Evolutionary conservation across 1,140 invertebrate genomes (phyloP), one percentile per base, ranked within the genome.

Genomic region (Drosophila navojoa): DNA sequence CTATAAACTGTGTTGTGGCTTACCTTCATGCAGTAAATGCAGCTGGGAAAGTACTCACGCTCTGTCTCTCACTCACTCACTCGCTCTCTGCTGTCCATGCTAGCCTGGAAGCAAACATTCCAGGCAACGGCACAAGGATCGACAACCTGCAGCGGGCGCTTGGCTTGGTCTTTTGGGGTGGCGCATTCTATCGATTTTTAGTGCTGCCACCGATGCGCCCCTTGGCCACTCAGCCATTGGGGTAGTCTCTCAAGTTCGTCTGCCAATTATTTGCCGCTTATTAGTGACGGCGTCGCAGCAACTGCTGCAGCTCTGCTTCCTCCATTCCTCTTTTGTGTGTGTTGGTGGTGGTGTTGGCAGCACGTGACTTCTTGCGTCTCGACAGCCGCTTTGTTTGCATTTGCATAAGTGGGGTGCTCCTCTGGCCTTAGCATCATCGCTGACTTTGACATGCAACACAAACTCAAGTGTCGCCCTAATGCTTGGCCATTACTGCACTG

Each of bases 251-350:
- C 84, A 84, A 87, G 84, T 84, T 87, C 77, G 85, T 89, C 80
- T 89, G 84, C 84, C 84, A 87, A 87, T 87, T 87, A 89, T 87
- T 89, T 82, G 84, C 84, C 76, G 85, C 84, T 87, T 87, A 89
- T 87, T 87, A 89, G 76, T 68, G 69, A 68, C 60, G 72, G 50
- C 57, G 60, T 38, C 44, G 54, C 47, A 50, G 70, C 27, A 29
- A 29, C 27, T 60, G 71, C 29, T 60, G 71, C 63, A 61, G 64
- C 57, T 49, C 11, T 35, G 64, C 53, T 42, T n/a, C 55, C 72
- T 52, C n/a, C n/a, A n/a, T n/a, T n/a, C 35, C 55, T 35, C 49
- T 13, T 13, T 44, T 52, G 63, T 42, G 19, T 61, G 40, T 71
- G 62, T 63, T 59, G 68, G 60, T 71, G 68, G 60, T 71, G 70